Conservation (phyloP, 2,113 vertebrate species). For the Azemiops feae region DNA sequence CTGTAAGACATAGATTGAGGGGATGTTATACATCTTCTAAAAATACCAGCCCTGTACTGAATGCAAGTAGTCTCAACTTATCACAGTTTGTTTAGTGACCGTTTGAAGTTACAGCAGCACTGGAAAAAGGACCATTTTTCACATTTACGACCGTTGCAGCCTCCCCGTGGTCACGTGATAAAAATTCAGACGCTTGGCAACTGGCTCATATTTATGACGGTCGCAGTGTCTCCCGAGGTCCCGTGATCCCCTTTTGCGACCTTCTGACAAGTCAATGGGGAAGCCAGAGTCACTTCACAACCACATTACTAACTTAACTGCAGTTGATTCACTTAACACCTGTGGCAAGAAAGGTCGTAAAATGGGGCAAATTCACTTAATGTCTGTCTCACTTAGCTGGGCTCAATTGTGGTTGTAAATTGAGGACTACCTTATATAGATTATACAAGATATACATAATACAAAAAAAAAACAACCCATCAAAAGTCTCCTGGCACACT, state of each 20-base stretch:
- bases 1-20: neutral
- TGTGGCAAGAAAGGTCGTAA: neutral
- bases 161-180: neutral
- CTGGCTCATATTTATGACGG: neutral
- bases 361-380: neutral
- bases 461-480: neutral
- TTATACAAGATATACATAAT: neutral
- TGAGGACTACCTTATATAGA: neutral
- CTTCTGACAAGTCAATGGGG: neutral
- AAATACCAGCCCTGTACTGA: neutral
- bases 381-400: neutral
- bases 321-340: neutral
- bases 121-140: neutral
- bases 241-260: neutral
- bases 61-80: neutral
- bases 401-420: neutral
- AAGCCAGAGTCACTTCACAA: neutral
- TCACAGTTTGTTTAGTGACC: neutral
- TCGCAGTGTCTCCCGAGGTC: neutral
- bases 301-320: neutral
- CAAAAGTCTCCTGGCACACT: neutral
- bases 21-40: neutral
- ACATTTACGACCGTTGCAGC: neutral
- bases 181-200: neutral
- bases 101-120: too few relatives aligned